These are phyloP conservation scores for Eutrigla gurnardus DNA, from an alignment of 2,797 vertebrate genomes.

Conservation along the genomic window DNA sequence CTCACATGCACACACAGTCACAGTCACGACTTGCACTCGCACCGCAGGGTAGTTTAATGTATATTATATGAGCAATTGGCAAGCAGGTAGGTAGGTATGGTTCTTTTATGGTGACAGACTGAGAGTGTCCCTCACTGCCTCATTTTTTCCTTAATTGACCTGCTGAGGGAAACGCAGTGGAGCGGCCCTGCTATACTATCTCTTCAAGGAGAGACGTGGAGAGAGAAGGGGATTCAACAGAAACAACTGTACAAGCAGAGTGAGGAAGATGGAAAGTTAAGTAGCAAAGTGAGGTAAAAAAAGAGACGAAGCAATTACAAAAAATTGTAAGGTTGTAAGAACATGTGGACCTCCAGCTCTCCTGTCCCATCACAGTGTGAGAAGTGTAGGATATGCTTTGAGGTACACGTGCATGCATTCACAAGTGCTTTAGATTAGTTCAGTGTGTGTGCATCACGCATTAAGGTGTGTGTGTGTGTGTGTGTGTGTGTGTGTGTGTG, in stretches of 20 bases:
- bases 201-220: conserved; percentile 46
- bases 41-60: conserved; percentile 63
- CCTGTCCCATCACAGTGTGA: conserved; percentile 79
- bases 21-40: conserved; percentile 30
- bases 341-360: conserved; percentile 58
- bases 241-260: conserved; percentile 20
- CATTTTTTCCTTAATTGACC: conserved; percentile 81
- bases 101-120: conserved; percentile 74
- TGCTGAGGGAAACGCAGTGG: conserved; percentile 60
- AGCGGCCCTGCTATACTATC: conserved; percentile 52
- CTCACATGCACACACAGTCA: conserved; percentile 33
- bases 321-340: background rate
- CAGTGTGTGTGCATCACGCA: conserved; percentile 51
- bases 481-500: conserved; percentile 67
- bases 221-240: conserved; percentile 33
- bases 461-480: conserved; percentile 66
- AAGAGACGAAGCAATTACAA: conserved; percentile 21
- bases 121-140: conserved; percentile 72
- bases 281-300: conserved; percentile 18
- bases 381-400: conserved; percentile 76
- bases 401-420: conserved; percentile 47
- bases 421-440: conserved; percentile 51
- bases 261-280: conserved; percentile 39
- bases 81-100: conserved; percentile 63
- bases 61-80: conserved; percentile 71